Evolutionary conservation across 2,113 vertebrate species (phyloP).

Genomic region (Notothenia rossii): DNA sequence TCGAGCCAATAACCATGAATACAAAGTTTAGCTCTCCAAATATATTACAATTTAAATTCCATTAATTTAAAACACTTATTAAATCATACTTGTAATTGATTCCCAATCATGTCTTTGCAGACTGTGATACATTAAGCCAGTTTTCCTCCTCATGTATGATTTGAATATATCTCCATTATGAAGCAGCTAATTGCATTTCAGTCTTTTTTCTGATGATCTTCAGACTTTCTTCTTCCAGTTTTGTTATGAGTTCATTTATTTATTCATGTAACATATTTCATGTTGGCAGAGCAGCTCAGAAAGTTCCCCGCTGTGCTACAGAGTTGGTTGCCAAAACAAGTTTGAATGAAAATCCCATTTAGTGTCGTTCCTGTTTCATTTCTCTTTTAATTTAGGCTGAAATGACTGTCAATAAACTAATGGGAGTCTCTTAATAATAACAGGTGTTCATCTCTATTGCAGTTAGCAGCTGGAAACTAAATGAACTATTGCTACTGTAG

Average conservation of each 20-base stretch:
- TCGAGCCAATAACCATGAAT: too few relatives aligned
- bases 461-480: neutral
- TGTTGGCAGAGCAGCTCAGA: conserved; percentile 7
- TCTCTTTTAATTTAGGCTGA: neutral
- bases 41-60: too few relatives aligned
- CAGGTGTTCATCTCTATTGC: neutral
- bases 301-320: neutral
- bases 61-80: neutral
- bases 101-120: neutral
- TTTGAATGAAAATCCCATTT: neutral
- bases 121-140: neutral
- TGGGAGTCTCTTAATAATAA: too few relatives aligned
- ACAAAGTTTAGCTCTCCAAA: too few relatives aligned
- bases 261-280: conserved; percentile 7
- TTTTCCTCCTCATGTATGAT: neutral
- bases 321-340: neutral
- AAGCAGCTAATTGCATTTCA: neutral
- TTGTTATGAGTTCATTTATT: neutral
- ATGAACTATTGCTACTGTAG: neutral
- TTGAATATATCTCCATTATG: neutral
- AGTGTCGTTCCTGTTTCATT: neutral
- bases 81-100: neutral
- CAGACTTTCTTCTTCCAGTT: neutral
- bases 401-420: neutral
- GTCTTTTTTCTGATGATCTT: neutral